A percentile compares a stretch with the other conserved stretches of the same genome.
Conservation (phyloP, 2,113 vertebrate species). For the Prunella fulvescens region DNA sequence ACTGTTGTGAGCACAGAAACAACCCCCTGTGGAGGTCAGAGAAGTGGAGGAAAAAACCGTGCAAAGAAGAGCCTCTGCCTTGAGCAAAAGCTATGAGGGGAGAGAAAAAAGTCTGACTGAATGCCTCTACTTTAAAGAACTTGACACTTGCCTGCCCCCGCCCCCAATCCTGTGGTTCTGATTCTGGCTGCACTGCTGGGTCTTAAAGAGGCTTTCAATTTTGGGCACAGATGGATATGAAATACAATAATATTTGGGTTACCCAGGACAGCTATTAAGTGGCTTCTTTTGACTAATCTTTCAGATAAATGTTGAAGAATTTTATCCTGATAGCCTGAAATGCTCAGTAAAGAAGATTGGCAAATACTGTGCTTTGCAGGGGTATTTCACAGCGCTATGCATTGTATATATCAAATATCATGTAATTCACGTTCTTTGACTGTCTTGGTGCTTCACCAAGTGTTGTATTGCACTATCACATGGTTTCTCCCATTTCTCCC, state of each 20-base stretch:
- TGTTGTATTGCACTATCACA: no score
- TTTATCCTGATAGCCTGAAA: neutral
- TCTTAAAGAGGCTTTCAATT: neutral
- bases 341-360: neutral
- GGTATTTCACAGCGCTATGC: neutral
- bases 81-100: neutral
- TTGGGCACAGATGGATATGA: neutral
- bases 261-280: neutral
- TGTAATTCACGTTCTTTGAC: neutral
- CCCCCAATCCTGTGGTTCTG: neutral
- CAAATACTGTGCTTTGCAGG: neutral
- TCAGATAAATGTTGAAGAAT: neutral
- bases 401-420: neutral
- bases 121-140: neutral
- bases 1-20: neutral
- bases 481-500: no score
- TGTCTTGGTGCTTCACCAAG: neutral
- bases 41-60: accelerated
- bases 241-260: neutral
- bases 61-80: neutral
- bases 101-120: neutral
- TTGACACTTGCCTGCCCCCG: neutral
- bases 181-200: accelerated
- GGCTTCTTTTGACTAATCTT: neutral
- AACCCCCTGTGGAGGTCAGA: neutral